A percentile compares a stretch with the other conserved stretches of the same genome.
These are phyloP conservation scores for Ptyas mucosa DNA, from an alignment of 2,113 vertebrate species.

Conservation along the genomic window DNA sequence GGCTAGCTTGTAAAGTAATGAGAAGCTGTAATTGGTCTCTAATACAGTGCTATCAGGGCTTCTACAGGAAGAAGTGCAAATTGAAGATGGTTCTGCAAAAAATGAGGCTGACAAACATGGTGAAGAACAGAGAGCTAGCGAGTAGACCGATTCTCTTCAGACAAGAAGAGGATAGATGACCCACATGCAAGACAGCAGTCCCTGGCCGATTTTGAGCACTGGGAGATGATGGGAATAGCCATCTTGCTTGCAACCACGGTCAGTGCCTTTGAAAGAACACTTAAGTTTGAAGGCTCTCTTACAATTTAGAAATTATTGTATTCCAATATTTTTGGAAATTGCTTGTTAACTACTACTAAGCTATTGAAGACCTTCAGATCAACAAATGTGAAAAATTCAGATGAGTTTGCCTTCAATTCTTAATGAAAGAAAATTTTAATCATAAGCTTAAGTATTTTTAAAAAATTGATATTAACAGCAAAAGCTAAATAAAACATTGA, in stretches of 20 bases:
- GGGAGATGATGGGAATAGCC: background rate
- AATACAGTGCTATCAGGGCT: background rate
- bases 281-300: background rate
- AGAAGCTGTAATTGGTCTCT: background rate
- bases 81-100: background rate
- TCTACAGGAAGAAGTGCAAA: background rate
- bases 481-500: background rate
- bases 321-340: background rate
- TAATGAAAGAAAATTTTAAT: background rate
- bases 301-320: background rate
- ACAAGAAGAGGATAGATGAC: background rate
- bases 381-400: background rate
- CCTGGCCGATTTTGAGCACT: background rate
- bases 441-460: background rate
- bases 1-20: background rate
- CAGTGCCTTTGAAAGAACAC: background rate
- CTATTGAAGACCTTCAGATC: background rate
- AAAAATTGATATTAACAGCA: background rate
- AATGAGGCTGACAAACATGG: background rate
- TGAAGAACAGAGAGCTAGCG: background rate
- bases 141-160: background rate
- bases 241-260: background rate
- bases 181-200: background rate
- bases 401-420: background rate
- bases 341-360: background rate